Percentiles rank a stretch among this genome's conserved stretches.
Evolutionary conservation across 2,888 invertebrate genomes (phyloP).

Genomic region (Bombylius discolor): DNA sequence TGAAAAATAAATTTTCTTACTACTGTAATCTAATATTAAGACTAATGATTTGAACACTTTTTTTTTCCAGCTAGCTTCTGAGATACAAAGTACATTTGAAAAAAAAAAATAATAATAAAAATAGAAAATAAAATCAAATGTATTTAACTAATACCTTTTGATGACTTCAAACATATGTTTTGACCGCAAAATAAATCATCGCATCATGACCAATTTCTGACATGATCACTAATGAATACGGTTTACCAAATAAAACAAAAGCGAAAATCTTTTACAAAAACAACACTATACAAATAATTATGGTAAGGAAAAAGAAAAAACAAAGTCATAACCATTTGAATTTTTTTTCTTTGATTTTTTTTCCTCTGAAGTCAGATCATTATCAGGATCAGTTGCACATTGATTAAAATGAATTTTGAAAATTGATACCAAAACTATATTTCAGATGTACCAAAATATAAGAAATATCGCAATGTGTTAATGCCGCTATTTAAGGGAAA

Average conservation of each 20-base stretch:
- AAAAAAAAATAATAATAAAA: not conserved
- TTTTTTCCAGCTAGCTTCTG: not conserved
- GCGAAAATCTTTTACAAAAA: slow-evolving; percentile 2
- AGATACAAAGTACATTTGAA: not conserved
- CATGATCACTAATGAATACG: slow-evolving; percentile 21
- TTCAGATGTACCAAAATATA: not conserved
- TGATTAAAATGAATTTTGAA: not conserved
- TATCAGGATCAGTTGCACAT: slow-evolving; percentile 8
- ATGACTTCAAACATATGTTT: slow-evolving; percentile 31
- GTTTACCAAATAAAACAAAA: slow-evolving; percentile 1
- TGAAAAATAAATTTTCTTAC: not conserved
- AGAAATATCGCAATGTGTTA: not conserved
- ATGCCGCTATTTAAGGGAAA: not conserved
- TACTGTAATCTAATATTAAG: slow-evolving; percentile 1
- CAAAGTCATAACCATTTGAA: no score
- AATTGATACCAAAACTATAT: not conserved
- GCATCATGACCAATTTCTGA: slow-evolving; percentile 16
- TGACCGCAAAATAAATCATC: slow-evolving; percentile 38
- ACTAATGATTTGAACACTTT: slow-evolving; percentile 7
- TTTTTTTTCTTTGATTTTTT: no score
- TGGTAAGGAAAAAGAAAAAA: no score
- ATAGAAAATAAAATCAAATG: not conserved
- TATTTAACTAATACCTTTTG: not conserved
- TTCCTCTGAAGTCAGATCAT: not conserved
- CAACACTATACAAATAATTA: not conserved